phyloP scores from a whole-genome alignment of 1,140 invertebrate species.

The Caenorhabditis remanei region DNA sequence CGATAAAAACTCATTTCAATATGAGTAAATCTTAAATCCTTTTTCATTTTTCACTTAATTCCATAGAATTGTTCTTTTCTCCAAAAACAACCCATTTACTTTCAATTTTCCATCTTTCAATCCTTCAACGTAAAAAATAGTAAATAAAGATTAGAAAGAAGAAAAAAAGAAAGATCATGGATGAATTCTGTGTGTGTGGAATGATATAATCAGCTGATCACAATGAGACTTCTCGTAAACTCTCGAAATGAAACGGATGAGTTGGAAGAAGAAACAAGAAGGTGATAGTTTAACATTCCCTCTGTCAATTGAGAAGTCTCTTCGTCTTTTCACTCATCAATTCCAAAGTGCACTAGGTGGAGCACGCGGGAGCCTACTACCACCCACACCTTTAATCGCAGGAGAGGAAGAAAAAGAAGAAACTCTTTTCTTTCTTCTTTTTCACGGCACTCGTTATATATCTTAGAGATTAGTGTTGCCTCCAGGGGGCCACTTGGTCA shows the following conservation, averaged over 20 bases:
- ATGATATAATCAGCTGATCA: slow-evolving; percentile 43
- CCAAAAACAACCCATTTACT: slow-evolving; percentile 14
- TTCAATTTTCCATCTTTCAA: slow-evolving; percentile 2
- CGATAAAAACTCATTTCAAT: not conserved
- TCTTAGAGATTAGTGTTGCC: slow-evolving; percentile 11
- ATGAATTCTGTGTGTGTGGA: not conserved
- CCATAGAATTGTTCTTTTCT: not conserved
- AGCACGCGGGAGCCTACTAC: slow-evolving; percentile 12
- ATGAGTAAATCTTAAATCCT: slow-evolving; percentile 12
- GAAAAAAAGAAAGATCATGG: not conserved
- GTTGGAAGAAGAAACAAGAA: slow-evolving; percentile 2
- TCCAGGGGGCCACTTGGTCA: not conserved
- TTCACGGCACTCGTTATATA: not conserved
- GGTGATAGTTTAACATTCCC: slow-evolving; percentile 22
- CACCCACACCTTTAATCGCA: slow-evolving; percentile 52
- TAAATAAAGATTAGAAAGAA: slow-evolving; percentile 26
- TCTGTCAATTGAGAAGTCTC: not conserved
- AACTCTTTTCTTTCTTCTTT: slow-evolving; percentile 9
- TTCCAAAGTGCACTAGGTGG: slow-evolving; percentile 43
- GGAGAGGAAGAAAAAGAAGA: slow-evolving; percentile 11
- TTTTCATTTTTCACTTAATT: not conserved
- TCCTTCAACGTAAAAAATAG: slow-evolving; percentile 35
- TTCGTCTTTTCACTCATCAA: slow-evolving; percentile 4
- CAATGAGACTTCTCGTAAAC: not conserved
- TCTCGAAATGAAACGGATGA: not conserved